Base-by-base conservation (phyloP, 92 coral and sea anemone species). In the Zoanthus sansibaricus region DNA sequence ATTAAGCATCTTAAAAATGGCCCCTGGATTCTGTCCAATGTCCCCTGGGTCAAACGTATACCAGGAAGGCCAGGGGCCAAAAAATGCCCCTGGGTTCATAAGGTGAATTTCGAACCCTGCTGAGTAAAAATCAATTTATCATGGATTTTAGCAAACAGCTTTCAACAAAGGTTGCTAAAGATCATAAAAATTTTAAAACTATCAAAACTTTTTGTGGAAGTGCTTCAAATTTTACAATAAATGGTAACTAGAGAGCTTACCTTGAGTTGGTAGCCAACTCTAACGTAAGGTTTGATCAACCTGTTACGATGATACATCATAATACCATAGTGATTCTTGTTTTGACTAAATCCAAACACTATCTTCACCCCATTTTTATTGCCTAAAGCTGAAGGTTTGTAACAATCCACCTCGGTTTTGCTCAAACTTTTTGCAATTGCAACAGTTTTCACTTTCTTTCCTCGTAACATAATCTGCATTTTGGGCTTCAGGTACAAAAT, bases 251-350 rank as follows among this genome's bases (percentile, higher is more conserved):
- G 55, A 7, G 0, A 49, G 12, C 88, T 20, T 89, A 96, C 99
- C 87, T 85, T 87, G 25, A 95, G 74, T 87, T 96, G 99, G 73
- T 90, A 94, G 31, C 99, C 99, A 25, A 96, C 99, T 62, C 99
- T 93, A 20, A 93, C 98, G 79, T 96, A 96, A 0, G 99, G 99
- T 74, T 96, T 96, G 42, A 96, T 90, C 13, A 96, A 84, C 72
- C 99, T 88, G 87, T 97, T 97, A 18, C 98, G 86, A 86, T 97
- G 98, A 59, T 97, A 95, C 99, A 96, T 95, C 99, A 97, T 97
- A 51, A 97, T 97, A 20, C 99, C 99, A 83, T 97, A 97, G 75
- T 97, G 99, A 66, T 97, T 97, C 72, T 75, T 95, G 76, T 95
- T 97, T 78, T 91, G 95, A 62, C 99, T 97, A 69, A 97, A 97